A percentile compares a stretch with the other conserved stretches of the same genome.
Evolutionary conservation across 2,888 invertebrate genomes (phyloP).

Genomic region (Physocephala rufipes): DNA sequence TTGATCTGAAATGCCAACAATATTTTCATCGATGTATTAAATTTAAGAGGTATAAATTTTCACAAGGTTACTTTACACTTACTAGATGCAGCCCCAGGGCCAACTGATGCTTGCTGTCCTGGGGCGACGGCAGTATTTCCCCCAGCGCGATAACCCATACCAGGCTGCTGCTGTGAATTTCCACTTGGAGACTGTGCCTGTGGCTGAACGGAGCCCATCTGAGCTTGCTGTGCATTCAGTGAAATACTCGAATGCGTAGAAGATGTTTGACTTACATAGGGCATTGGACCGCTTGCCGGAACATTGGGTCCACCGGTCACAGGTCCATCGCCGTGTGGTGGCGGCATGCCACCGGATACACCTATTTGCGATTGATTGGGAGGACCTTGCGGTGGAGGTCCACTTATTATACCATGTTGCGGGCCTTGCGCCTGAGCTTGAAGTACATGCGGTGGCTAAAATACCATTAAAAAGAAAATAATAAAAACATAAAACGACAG

Average conservation of each 20-base stretch:
- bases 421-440: slow-evolving; percentile 60
- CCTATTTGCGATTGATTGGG: slow-evolving; percentile 69
- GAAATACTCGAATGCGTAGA: slow-evolving; percentile 58
- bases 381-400: slow-evolving; percentile 45
- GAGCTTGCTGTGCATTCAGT: slow-evolving; percentile 59
- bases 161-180: slow-evolving; percentile 44
- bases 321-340: slow-evolving; percentile 49
- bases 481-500: not conserved
- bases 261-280: slow-evolving; percentile 57
- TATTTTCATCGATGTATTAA: not conserved
- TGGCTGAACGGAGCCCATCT: slow-evolving; percentile 50
- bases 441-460: slow-evolving; percentile 71
- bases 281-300: slow-evolving; percentile 54
- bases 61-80: slow-evolving; percentile 50
- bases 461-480: not conserved
- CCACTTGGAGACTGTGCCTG: slow-evolving; percentile 47
- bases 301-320: slow-evolving; percentile 46
- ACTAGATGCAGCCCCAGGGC: slow-evolving; percentile 45
- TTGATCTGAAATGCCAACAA: slow-evolving; percentile 63
- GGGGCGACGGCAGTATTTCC: slow-evolving; percentile 48
- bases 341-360: slow-evolving; percentile 65
- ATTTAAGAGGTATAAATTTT: not conserved
- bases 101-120: slow-evolving; percentile 48
- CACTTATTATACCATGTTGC: slow-evolving; percentile 29
- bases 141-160: slow-evolving; percentile 52